Conservation (phyloP, 2,113 vertebrate species). For the Pteropus alecto region DNA sequence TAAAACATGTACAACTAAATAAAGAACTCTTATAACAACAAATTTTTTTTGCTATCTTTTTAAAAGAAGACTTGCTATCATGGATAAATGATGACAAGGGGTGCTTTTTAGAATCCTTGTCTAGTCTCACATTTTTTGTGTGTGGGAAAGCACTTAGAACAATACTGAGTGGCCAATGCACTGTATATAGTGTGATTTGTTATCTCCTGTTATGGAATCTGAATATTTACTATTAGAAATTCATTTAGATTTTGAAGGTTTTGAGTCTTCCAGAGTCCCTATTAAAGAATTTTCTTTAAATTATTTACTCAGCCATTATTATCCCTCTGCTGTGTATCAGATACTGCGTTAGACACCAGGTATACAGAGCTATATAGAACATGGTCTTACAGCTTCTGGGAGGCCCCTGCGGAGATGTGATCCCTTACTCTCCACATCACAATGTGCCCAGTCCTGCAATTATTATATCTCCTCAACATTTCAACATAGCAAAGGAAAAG, state of each 20-base stretch:
- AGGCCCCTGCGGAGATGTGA: background rate
- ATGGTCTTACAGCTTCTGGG: background rate
- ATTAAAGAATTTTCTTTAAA: background rate
- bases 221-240: background rate
- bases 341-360: rapidly evolving
- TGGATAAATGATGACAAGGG: background rate
- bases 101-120: background rate
- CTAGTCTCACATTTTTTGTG: background rate
- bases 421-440: background rate
- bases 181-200: rapidly evolving
- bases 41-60: background rate
- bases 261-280: background rate
- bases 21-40: background rate
- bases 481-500: background rate
- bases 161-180: rapidly evolving
- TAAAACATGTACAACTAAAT: background rate
- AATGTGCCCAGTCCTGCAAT: background rate
- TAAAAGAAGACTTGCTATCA: background rate
- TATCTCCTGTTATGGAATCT: background rate
- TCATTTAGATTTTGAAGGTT: background rate
- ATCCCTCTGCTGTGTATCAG: background rate
- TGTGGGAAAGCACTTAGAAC: background rate
- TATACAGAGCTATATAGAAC: background rate
- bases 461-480: background rate
- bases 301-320: background rate